phyloP scores from a whole-genome alignment of 2,113 vertebrate genomes.

The Oxyura jamaicensis region DNA sequence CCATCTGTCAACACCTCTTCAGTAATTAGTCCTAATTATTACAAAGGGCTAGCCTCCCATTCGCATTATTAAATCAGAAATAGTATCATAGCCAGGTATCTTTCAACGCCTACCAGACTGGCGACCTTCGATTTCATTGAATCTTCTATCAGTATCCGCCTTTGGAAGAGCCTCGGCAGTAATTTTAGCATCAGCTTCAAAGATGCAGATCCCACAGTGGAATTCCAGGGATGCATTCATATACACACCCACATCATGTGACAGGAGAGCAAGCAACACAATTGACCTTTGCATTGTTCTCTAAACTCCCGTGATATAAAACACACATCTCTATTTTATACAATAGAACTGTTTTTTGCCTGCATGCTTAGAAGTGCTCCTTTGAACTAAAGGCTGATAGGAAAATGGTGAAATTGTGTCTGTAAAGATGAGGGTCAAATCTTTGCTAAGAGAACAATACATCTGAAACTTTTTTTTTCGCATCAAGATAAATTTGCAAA shows the following conservation, averaged over 20 bases:
- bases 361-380: neutral
- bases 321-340: conserved; percentile 36
- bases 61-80: conserved; percentile 99
- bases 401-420: neutral
- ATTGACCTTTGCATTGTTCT: conserved; percentile 77
- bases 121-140: conserved; percentile 99
- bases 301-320: conserved; percentile 53
- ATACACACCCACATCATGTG: conserved; percentile 62
- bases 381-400: conserved; percentile 43
- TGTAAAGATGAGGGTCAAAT: conserved; percentile 28
- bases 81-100: conserved; percentile 91
- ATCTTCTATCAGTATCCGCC: conserved; percentile 89
- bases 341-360: neutral
- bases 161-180: conserved; percentile 75
- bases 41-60: conserved; percentile 98
- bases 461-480: neutral
- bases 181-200: conserved; percentile 90
- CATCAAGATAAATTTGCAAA: neutral
- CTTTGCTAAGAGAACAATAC: neutral
- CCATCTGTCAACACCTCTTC: conserved; percentile 97
- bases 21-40: conserved; percentile 99
- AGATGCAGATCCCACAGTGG: conserved; percentile 82
- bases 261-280: conserved; percentile 65
- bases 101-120: conserved; percentile 90
- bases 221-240: conserved; percentile 85